Evolutionary conservation across 2,113 vertebrate species (phyloP).

Genomic region (Coracopsis vasa): DNA sequence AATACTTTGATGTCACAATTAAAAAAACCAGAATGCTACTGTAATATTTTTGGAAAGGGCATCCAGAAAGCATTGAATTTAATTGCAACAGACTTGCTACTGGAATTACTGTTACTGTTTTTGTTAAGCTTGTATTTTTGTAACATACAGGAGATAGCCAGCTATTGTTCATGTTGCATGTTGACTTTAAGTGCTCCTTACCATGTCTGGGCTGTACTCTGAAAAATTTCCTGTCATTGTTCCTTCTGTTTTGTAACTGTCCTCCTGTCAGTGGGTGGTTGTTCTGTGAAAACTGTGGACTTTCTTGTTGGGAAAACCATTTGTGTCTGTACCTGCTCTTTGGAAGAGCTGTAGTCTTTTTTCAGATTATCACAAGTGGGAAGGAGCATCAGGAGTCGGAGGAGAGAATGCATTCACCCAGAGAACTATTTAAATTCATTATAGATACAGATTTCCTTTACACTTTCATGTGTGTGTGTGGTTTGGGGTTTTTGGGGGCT

Average conservation of each 20-base stretch:
- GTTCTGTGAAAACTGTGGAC: not conserved
- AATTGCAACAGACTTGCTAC: not conserved
- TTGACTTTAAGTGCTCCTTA: not conserved
- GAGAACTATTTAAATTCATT: not conserved
- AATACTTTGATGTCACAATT: too few relatives aligned
- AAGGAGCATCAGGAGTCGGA: not conserved
- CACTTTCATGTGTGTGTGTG: not conserved
- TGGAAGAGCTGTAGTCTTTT: not conserved
- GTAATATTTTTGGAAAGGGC: too few relatives aligned
- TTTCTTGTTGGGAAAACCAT: not conserved
- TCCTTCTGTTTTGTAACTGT: not conserved
- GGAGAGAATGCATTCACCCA: not conserved
- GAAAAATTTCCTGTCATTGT: not conserved
- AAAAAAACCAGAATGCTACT: too few relatives aligned
- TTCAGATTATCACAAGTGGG: not conserved
- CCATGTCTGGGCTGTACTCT: not conserved
- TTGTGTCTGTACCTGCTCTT: not conserved
- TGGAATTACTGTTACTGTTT: not conserved
- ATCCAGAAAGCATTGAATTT: not conserved
- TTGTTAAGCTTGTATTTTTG: not conserved
- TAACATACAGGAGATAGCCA: not conserved
- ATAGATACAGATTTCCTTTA: not conserved
- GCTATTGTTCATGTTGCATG: not conserved
- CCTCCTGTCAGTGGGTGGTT: not conserved
- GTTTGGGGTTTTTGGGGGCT: not conserved